A percentile compares a stretch with the other conserved stretches of the same genome.
Evolutionary conservation across 2,113 vertebrate species (phyloP).

Genomic region (Propithecus coquereli): DNA sequence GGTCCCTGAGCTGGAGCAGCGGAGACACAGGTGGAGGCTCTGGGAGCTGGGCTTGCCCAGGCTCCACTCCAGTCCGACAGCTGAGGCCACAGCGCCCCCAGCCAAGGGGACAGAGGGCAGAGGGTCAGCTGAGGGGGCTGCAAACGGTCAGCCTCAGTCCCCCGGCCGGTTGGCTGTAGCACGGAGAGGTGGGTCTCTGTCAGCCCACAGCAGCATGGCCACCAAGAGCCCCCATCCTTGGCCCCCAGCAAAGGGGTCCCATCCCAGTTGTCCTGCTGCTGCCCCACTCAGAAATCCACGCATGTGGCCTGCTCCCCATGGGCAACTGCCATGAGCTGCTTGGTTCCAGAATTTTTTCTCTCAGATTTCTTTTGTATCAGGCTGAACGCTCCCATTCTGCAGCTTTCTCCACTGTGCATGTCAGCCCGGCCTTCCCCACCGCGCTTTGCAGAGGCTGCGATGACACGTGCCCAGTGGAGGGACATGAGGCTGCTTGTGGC

Average conservation of each 20-base stretch:
- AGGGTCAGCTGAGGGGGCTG: background rate
- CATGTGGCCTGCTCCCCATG: background rate
- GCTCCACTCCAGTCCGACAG: background rate
- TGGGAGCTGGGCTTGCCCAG: background rate
- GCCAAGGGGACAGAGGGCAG: background rate
- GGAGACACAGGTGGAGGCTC: background rate
- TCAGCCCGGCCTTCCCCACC: background rate
- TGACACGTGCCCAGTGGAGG: background rate
- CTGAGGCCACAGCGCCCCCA: background rate
- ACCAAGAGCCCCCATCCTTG: background rate
- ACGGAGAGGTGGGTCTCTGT: background rate
- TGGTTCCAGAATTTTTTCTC: background rate
- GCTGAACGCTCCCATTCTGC: fast-evolving
- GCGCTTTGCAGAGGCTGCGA: background rate
- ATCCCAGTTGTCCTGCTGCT: background rate
- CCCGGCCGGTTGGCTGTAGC: background rate
- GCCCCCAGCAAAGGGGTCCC: background rate
- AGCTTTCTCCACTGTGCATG: fast-evolving
- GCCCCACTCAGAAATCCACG: background rate
- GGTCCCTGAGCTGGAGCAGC: too few species aligned
- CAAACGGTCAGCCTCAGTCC: background rate
- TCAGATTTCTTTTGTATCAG: background rate
- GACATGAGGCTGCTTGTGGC: too few species aligned
- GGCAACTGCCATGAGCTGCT: background rate
- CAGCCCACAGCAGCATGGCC: background rate